A percentile compares a stretch with the other conserved stretches of the same genome.
Evolutionary conservation across 2,797 vertebrate genomes (phyloP).

Genomic region (Esox masquinongy): DNA sequence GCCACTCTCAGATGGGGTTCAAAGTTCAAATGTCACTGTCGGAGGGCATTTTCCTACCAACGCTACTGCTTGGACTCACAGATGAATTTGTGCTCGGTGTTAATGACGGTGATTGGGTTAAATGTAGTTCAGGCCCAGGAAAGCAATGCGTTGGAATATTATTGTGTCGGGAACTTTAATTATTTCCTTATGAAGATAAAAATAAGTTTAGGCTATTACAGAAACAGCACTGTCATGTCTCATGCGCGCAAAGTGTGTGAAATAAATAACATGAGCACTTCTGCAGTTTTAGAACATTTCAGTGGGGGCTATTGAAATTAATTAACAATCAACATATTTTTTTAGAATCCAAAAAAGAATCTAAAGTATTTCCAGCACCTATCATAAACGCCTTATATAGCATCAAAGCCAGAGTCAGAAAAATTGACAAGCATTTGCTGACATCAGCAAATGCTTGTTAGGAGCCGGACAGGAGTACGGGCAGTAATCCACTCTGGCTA

Average conservation of each 20-base stretch:
- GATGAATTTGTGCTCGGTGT: constrained; percentile 4
- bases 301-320: not conserved
- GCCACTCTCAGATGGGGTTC: constrained; percentile 35
- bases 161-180: constrained; percentile 3
- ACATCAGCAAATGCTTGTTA: constrained; percentile 1
- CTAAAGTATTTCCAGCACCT: not conserved
- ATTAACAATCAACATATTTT: not conserved
- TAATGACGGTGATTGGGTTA: constrained; percentile 5
- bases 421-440: not conserved
- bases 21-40: constrained; percentile 46
- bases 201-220: constrained; percentile 14
- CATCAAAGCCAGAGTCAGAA: not conserved
- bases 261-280: not conserved
- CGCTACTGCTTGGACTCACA: constrained; percentile 4
- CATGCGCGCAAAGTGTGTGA: not conserved
- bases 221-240: not conserved
- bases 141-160: not conserved
- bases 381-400: not conserved
- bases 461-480: not conserved
- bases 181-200: constrained; percentile 7
- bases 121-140: not conserved
- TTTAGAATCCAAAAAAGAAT: not conserved
- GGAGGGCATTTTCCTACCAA: constrained; percentile 35
- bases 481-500: constrained; percentile 27
- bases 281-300: not conserved